Evolutionary conservation across 2,888 invertebrate genomes (phyloP).

Genomic region (Dusona sp.): DNA sequence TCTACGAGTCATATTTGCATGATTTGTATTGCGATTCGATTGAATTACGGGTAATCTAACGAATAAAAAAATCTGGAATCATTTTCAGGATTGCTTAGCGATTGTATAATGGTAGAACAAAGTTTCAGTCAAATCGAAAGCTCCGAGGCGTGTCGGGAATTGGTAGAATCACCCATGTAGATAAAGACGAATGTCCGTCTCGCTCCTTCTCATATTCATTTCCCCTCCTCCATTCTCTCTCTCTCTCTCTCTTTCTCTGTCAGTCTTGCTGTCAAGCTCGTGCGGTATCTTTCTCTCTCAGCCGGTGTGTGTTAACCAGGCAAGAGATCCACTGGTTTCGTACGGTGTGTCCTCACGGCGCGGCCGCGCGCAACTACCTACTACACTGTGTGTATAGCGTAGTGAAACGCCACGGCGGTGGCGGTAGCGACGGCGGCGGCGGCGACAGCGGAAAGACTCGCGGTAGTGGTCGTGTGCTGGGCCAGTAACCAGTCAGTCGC

Average conservation of each 20-base stretch:
- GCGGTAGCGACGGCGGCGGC: slow-evolving; percentile 45
- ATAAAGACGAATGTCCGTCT: slow-evolving; percentile 47
- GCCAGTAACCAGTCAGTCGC: slow-evolving; percentile 76
- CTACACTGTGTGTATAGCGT: slow-evolving; percentile 42
- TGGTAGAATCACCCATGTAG: slow-evolving; percentile 43
- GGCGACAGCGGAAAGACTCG: slow-evolving; percentile 68
- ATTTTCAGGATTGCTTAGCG: background rate
- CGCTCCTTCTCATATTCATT: slow-evolving; percentile 14
- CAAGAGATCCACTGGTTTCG: slow-evolving; percentile 26
- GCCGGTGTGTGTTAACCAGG: slow-evolving; percentile 29
- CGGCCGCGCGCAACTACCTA: slow-evolving; percentile 66
- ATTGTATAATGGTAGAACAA: slow-evolving; percentile 3
- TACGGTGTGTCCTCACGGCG: slow-evolving; percentile 61
- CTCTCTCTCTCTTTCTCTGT: background rate
- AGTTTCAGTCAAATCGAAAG: slow-evolving; percentile 21
- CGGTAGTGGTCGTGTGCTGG: slow-evolving; percentile 69
- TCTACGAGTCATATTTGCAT: background rate
- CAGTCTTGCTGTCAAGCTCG: background rate
- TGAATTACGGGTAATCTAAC: background rate
- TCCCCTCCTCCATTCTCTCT: slow-evolving; percentile 23
- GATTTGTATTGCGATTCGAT: background rate
- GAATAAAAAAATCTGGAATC: background rate
- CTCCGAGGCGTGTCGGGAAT: slow-evolving; percentile 26
- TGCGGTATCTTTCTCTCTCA: slow-evolving; percentile 28
- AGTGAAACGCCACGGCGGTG: slow-evolving; percentile 46